Evolutionary conservation across 2,888 invertebrate species (phyloP).

Genomic region (Slavum lentiscoides): DNA sequence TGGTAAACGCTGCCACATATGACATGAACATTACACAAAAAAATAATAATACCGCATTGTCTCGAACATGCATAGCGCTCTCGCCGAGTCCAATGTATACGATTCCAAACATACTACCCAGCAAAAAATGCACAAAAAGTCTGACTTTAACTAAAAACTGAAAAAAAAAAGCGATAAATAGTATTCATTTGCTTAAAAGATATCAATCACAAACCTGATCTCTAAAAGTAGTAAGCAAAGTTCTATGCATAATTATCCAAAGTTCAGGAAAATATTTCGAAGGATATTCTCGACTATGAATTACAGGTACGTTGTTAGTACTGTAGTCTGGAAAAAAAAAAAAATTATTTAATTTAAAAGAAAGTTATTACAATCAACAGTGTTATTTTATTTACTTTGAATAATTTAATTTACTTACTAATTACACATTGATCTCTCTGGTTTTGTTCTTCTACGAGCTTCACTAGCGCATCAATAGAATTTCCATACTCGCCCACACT

Average conservation of each 20-base stretch:
- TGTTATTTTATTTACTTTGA: neutral
- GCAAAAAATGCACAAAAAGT: constrained; percentile 41
- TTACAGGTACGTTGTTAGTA: neutral
- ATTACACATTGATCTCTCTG: constrained; percentile 64
- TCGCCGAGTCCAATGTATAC: constrained; percentile 38
- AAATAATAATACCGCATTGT: constrained; percentile 48
- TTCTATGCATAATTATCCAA: constrained; percentile 39
- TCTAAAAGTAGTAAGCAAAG: constrained; percentile 35
- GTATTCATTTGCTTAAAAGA: neutral
- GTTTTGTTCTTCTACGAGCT: constrained; percentile 68
- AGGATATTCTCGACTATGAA: constrained; percentile 27
- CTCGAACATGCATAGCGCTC: constrained; percentile 35
- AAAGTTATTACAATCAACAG: neutral
- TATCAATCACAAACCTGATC: constrained; percentile 38
- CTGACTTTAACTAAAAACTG: constrained; percentile 41
- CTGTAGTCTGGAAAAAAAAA: constrained; percentile 5
- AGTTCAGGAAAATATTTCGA: constrained; percentile 39
- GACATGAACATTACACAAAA: constrained; percentile 48
- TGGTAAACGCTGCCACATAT: constrained; percentile 42
- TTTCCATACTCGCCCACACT: constrained; percentile 77
- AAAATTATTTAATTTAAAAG: constrained; percentile 1
- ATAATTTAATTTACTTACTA: neutral
- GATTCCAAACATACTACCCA: constrained; percentile 45
- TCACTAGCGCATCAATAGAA: constrained; percentile 63
- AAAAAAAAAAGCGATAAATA: neutral